These are phyloP conservation scores for Hesperia comma DNA, from an alignment of 2,888 invertebrate species.

Conservation along the genomic window DNA sequence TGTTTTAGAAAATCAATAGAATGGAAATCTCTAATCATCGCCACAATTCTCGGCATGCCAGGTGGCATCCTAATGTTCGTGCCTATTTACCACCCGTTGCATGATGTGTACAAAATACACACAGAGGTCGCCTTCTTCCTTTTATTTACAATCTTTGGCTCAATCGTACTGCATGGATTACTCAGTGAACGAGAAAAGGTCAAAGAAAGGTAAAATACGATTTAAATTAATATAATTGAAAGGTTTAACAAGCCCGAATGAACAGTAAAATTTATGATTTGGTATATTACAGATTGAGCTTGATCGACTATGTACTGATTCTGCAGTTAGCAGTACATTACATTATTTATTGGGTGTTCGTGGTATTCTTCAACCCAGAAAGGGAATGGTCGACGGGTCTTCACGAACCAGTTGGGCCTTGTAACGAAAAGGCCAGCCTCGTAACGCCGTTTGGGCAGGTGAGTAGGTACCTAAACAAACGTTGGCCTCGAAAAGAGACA, in stretches of 20 bases:
- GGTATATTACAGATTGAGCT: conserved; percentile 55
- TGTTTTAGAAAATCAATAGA: conserved; percentile 56
- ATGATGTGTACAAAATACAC: conserved; percentile 87
- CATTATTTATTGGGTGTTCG: conserved; percentile 84
- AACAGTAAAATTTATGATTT: no score
- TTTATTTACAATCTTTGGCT: conserved; percentile 84
- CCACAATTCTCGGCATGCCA: conserved; percentile 88
- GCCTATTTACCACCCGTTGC: conserved; percentile 90
- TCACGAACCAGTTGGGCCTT: conserved; percentile 90
- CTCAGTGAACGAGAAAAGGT: conserved; percentile 66
- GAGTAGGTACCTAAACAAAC: conserved; percentile 43
- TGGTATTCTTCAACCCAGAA: conserved; percentile 87
- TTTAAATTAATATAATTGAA: neutral
- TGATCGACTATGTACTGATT: conserved; percentile 71
- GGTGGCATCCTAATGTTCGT: conserved; percentile 89
- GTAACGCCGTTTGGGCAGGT: conserved; percentile 88
- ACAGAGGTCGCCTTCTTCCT: conserved; percentile 89
- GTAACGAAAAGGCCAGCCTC: conserved; percentile 84
- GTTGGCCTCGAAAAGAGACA: no score
- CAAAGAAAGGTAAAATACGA: conserved; percentile 56
- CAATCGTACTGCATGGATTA: conserved; percentile 85
- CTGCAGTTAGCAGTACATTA: conserved; percentile 86
- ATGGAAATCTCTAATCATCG: conserved; percentile 75
- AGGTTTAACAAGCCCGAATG: no score
- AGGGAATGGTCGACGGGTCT: conserved; percentile 87